Percentiles rank a stretch among this genome's conserved stretches.
These are phyloP conservation scores for Unio delphinus DNA, from an alignment of 2,888 invertebrate genomes.

Conservation along the genomic window DNA sequence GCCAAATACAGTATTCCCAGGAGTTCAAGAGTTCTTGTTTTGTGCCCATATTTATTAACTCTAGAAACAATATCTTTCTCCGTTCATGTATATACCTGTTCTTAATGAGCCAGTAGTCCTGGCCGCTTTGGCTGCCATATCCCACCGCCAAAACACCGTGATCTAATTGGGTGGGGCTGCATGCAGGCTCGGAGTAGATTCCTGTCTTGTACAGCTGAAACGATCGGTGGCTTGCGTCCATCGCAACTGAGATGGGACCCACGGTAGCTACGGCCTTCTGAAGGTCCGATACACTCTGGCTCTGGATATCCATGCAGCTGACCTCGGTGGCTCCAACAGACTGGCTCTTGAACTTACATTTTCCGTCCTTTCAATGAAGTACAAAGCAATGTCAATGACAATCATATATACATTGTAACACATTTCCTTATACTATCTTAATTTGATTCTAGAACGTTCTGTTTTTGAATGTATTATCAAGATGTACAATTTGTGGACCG, in stretches of 20 bases:
- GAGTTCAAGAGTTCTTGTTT: neutral
- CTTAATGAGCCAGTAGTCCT: conserved; percentile 51
- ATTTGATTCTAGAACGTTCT: too few species aligned
- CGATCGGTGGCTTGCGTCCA: conserved; percentile 82
- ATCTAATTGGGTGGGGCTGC: conserved; percentile 24
- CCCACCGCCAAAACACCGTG: conserved; percentile 40
- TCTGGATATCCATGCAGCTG: conserved; percentile 42
- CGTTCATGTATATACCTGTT: conserved; percentile 31
- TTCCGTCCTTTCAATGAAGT: conserved; percentile 57
- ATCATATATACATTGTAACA: too few species aligned
- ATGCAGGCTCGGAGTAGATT: conserved; percentile 31
- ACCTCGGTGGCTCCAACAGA: conserved; percentile 42
- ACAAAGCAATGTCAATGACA: neutral
- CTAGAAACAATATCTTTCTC: neutral
- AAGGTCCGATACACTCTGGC: conserved; percentile 81
- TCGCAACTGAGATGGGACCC: conserved; percentile 89
- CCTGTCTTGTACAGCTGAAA: conserved; percentile 74
- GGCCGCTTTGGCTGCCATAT: conserved; percentile 27
- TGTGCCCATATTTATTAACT: neutral
- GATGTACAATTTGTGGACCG: too few species aligned
- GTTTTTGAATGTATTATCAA: too few species aligned
- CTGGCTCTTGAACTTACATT: conserved; percentile 39
- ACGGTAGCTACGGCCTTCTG: conserved; percentile 84
- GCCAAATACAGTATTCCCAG: neutral
- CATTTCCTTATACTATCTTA: too few species aligned